Evolutionary conservation across 2,797 vertebrate genomes (phyloP), one percentile per base, ranked within the genome.

Genomic region (Halcyon smyrnensis): DNA sequence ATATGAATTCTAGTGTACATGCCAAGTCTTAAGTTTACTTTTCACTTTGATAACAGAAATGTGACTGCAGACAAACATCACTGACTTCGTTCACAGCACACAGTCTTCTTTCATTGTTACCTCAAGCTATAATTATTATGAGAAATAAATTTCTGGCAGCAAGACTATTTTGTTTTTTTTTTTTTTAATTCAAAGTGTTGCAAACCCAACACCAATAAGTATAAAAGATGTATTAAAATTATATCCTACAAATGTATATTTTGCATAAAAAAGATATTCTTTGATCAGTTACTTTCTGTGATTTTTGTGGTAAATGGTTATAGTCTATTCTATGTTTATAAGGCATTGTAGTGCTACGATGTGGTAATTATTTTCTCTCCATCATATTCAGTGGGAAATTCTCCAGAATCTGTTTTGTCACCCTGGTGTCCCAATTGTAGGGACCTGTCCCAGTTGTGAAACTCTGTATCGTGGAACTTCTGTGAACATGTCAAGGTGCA

Each of bases 401-500:
- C 98, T 98, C 97, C 96, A 92, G 96, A 98, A 97, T 98, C 95
- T 98, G 98, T 98, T 98, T 97, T 98, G 98, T 98, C 97, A 97
- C 96, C 96, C 97, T 98, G 97, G 95, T 97, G 98, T 97, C 97
- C 97, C 53, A 7, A 95, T 92, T 98, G 97, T 96, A 96, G 98
- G 98, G 93, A 96, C 93, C 64, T 97, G 96, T 95, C 97, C 97
- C 98, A 98, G 97, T 98, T 98, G 97, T 98, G 97, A 98, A 97
- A 97, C 97, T 98, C 96, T 98, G 98, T 99, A 96, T 98, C 1
- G 98, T 99, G 98, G 97, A 98, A 97, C 97, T 98, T 98, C 98
- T 98, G 98, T 98, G 98, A 98, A 97, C 98, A 97, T 98, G 98
- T 98, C 98, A 97, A 98, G 98, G 97, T 99, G 99, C 99, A 99